Base-by-base conservation (phyloP, 2,888 invertebrate species). In the Dryocosmus kuriphilus region DNA sequence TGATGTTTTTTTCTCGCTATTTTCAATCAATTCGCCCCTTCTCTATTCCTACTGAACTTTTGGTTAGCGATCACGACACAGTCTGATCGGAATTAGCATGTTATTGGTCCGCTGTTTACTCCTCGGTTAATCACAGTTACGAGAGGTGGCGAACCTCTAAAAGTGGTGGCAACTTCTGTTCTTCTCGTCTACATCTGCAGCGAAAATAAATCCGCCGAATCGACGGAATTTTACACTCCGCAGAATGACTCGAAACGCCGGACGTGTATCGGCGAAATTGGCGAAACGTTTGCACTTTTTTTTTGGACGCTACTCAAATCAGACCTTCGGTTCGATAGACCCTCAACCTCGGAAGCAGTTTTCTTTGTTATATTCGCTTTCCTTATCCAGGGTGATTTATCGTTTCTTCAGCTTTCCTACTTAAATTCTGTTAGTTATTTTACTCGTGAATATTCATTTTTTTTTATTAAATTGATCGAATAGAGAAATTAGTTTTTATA, bases 61-160 rank as follows among this genome's bases (percentile, higher is more conserved):
- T 27, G 41, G 46, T 41, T 41, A 27, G 67, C 9, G 41, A 46
- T 67, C 41, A 67, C 7, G 22, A 51, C 71, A 71, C 30, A 71
- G 30, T 71, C 32, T 71, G 71, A n/a, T 71, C 14, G n/a, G 30
- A 51, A 89, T 89, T 89, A 89, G 89, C 90, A 90, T 90, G 89
- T 89, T 90, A 90, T 90, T 90, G 89, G 88, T 85, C 85, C 85
- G 85, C 87, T 90, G 90, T 90, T 90, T 89, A 89, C 90, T 83
- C 79, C 86, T 79, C 85, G 83, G 87, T 89, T 90, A 90, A 90
- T 90, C 89, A 86, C 83, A 82, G 82, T 82, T 71, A 32, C 27
- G 30, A 51, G 67, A 71, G 71, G 71, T 71, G 71, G 55, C 71
- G 71, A 76, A 75, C 57, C 76, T 51, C 79, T 80, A 67, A 75